Conservation (phyloP, 2,888 invertebrate genomes). For the Caenorhabditis angaria region DNA sequence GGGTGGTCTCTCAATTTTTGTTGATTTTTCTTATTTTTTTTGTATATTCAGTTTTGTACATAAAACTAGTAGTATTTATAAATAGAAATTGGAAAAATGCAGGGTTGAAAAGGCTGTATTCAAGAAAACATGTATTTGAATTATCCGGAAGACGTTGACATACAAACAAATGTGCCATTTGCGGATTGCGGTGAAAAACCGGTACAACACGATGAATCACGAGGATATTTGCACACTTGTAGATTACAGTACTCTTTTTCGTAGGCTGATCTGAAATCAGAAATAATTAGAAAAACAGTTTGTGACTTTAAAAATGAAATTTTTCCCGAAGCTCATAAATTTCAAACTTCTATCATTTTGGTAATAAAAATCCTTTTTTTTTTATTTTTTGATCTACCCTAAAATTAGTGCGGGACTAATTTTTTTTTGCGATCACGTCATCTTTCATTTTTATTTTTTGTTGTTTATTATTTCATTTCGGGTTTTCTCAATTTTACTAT, state of each 20-base stretch:
- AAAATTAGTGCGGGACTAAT: too few species aligned
- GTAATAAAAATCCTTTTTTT: too few species aligned
- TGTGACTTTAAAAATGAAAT: neutral
- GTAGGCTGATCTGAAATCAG: neutral
- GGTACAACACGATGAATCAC: constrained; percentile 44
- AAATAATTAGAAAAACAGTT: neutral
- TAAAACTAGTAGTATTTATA: neutral
- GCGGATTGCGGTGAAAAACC: constrained; percentile 46
- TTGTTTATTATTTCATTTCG: neutral
- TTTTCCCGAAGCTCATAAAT: too few species aligned
- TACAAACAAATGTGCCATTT: constrained; percentile 49
- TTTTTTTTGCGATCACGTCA: too few species aligned
- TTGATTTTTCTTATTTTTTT: neutral
- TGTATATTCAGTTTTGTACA: neutral
- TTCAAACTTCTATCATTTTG: too few species aligned
- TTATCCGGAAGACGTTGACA: constrained; percentile 3
- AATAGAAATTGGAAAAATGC: neutral
- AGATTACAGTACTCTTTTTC: constrained; percentile 45
- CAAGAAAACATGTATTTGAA: neutral
- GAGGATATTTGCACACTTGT: constrained; percentile 61
- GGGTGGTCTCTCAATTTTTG: neutral
- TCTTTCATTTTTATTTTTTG: neutral
- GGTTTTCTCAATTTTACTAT: too few species aligned
- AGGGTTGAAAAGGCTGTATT: neutral
- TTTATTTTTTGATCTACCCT: too few species aligned